Conservation (phyloP, 2,888 invertebrate species). For the Cantharis rufa region DNA sequence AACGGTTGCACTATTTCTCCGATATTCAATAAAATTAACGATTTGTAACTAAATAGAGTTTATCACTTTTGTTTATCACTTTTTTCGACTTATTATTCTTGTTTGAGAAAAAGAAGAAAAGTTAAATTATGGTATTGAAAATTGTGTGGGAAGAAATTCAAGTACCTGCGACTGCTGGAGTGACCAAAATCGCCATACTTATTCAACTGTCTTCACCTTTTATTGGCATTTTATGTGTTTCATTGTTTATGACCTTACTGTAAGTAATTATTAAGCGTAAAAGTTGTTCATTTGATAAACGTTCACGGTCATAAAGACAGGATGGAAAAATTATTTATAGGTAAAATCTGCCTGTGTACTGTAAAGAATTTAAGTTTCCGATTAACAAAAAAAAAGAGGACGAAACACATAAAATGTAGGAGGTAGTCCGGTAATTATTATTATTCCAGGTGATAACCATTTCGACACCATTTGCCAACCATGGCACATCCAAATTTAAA, state of each 20-base stretch:
- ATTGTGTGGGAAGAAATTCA: neutral
- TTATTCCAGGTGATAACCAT: neutral
- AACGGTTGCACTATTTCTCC: neutral
- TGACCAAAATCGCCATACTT: neutral
- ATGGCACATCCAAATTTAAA: neutral
- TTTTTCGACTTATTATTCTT: neutral
- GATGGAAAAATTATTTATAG: neutral
- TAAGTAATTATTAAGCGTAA: neutral
- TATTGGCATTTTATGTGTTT: neutral
- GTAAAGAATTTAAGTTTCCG: neutral
- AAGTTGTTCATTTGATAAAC: neutral
- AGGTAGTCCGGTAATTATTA: neutral
- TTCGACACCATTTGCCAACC: neutral
- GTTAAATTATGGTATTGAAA: neutral
- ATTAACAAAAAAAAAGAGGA: no score
- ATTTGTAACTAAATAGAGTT: neutral
- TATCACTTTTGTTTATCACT: neutral
- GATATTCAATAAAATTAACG: neutral
- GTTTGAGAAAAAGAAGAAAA: neutral
- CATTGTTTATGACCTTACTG: neutral
- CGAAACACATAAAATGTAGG: no score
- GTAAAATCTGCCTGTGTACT: neutral
- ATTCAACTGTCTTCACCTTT: neutral
- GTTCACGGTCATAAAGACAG: neutral
- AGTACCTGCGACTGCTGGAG: neutral